Percentiles rank a stretch among this genome's conserved stretches.
These are phyloP conservation scores for Silurus aristotelis DNA, from an alignment of 2,797 vertebrate genomes.

Conservation along the genomic window DNA sequence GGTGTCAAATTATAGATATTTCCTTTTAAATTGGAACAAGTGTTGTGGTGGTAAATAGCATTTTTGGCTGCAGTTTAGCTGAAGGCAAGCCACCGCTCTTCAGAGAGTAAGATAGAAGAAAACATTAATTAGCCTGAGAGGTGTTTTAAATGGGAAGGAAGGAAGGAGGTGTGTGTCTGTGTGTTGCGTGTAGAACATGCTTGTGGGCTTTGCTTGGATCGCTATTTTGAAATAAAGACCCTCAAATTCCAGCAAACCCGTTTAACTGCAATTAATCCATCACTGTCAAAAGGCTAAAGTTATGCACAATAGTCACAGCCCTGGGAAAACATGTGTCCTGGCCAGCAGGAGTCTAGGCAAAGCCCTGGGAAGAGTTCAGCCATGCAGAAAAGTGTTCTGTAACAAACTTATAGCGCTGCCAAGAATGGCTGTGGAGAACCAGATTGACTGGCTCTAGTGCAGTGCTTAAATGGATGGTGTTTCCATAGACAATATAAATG, in stretches of 20 bases:
- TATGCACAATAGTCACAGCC: slow-evolving; percentile 45
- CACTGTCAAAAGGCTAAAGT: slow-evolving; percentile 49
- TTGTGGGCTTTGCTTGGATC: slow-evolving; percentile 56
- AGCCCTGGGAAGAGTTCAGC: slow-evolving; percentile 21
- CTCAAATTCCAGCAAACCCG: slow-evolving; percentile 61
- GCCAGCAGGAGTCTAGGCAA: slow-evolving; percentile 15
- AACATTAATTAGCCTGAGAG: slow-evolving; percentile 60
- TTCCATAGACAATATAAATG: slow-evolving; percentile 16
- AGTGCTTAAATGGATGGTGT: slow-evolving; percentile 1
- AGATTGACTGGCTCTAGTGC: background rate
- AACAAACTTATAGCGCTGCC: slow-evolving; percentile 23
- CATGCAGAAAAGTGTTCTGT: slow-evolving; percentile 27
- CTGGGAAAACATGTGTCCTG: slow-evolving; percentile 18
- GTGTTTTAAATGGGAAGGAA: slow-evolving; percentile 35
- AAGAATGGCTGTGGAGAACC: slow-evolving; percentile 7
- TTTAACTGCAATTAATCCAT: slow-evolving; percentile 66
- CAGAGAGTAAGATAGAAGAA: slow-evolving; percentile 65
- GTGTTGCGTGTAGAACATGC: slow-evolving; percentile 21
- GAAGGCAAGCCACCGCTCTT: slow-evolving; percentile 62
- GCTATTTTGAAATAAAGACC: slow-evolving; percentile 58
- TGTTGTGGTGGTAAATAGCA: slow-evolving; percentile 59
- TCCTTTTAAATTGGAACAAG: slow-evolving; percentile 58
- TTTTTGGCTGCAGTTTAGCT: slow-evolving; percentile 61
- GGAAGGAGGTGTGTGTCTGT: slow-evolving; percentile 27
- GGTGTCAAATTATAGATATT: slow-evolving; percentile 59